Conservation (phyloP, 2,888 invertebrate species). For the Scelioninae gen. 1 region DNA sequence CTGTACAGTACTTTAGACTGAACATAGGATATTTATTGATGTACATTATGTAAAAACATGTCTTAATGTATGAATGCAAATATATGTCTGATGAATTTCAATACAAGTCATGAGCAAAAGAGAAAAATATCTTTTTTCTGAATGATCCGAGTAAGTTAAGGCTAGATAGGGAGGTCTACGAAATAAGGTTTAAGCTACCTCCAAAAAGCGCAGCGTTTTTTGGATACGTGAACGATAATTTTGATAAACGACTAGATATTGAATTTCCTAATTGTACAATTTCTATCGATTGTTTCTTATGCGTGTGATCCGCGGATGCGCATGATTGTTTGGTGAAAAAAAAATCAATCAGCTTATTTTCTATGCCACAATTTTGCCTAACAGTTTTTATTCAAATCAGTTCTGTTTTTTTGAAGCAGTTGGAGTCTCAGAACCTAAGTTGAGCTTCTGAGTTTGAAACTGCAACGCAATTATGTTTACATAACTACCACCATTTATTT, state of each 20-base stretch:
- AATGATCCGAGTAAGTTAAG: conserved; percentile 50
- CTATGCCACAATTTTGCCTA: too few species aligned
- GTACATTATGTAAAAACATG: conserved; percentile 68
- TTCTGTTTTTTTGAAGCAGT: not conserved
- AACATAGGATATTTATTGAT: conserved; percentile 58
- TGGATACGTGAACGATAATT: conserved; percentile 41
- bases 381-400: too few species aligned
- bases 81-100: conserved; percentile 31
- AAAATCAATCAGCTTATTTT: too few species aligned
- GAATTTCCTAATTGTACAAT: conserved; percentile 44
- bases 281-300: conserved; percentile 21
- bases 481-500: too few species aligned
- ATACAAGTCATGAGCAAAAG: conserved; percentile 6
- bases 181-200: conserved; percentile 19
- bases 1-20: conserved; percentile 61
- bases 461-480: too few species aligned
- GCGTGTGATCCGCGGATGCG: too few species aligned
- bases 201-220: conserved; percentile 13
- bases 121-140: conserved; percentile 11
- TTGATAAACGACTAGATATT: conserved; percentile 44
- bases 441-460: not conserved
- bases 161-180: conserved; percentile 43
- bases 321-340: too few species aligned
- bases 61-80: conserved; percentile 30
- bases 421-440: conserved; percentile 15